Evolutionary conservation across 2,797 vertebrate species (phyloP).

Genomic region (Poeciliopsis presidionis): DNA sequence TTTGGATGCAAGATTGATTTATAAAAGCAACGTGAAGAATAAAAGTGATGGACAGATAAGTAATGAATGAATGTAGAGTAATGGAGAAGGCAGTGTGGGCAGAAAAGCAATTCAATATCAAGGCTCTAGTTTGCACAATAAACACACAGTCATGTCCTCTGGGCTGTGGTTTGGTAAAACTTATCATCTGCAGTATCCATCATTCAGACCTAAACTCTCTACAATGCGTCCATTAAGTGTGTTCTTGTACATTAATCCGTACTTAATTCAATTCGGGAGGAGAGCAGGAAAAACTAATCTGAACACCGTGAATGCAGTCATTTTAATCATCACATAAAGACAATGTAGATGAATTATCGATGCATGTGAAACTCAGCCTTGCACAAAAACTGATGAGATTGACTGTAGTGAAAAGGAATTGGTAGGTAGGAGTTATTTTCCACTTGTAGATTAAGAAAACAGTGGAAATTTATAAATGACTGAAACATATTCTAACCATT

Average conservation of each 20-base stretch:
- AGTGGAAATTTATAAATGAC: not conserved
- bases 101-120: slow-evolving; percentile 21
- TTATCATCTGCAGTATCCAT: slow-evolving; percentile 38
- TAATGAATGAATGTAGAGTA: slow-evolving; percentile 16
- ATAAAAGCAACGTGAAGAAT: slow-evolving; percentile 12
- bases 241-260: slow-evolving; percentile 56
- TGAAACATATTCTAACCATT: not conserved
- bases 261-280: slow-evolving; percentile 67
- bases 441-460: not conserved
- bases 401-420: slow-evolving; percentile 9
- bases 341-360: slow-evolving; percentile 71
- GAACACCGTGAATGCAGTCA: slow-evolving; percentile 42
- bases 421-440: slow-evolving; percentile 8
- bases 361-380: slow-evolving; percentile 48
- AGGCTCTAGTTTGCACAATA: not conserved
- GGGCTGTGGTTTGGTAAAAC: slow-evolving; percentile 42
- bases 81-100: slow-evolving; percentile 15
- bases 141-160: slow-evolving; percentile 15
- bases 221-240: slow-evolving; percentile 57
- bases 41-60: slow-evolving; percentile 13
- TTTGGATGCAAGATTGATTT: not conserved
- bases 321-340: slow-evolving; percentile 71
- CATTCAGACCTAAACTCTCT: slow-evolving; percentile 30
- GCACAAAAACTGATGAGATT: slow-evolving; percentile 30
- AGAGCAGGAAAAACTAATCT: slow-evolving; percentile 38